Evolutionary conservation across 2,888 invertebrate species (phyloP), one percentile per base, ranked within the genome.

Genomic region (Sepioteuthis lessoniana): DNA sequence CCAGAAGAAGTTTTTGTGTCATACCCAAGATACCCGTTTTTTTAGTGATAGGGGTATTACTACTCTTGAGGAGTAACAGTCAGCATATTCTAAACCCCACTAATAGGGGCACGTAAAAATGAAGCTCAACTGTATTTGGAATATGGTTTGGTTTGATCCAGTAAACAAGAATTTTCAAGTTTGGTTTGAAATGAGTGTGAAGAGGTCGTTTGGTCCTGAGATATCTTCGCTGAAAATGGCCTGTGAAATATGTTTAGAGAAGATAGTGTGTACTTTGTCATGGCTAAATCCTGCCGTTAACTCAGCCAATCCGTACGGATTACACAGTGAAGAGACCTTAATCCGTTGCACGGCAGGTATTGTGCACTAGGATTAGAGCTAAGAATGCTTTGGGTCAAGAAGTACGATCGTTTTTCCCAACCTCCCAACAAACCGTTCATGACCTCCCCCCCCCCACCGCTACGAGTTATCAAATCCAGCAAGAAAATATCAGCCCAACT

Each of bases 291-390:
- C n/a, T n/a, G 16, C 76, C n/a, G 4, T 13, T n/a, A n/a, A 76
- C 76, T n/a, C 13, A 35, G 76, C 16, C 76, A 76, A 76, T 76
- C 76, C 76, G n/a, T 13, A 35, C 16, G 76, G 76, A 76, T 76
- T 76, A 76, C n/a, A n/a, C 76, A n/a, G 76, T 76, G 76, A 76
- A 16, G n/a, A n/a, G 76, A n/a, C 76, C 76, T 76, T 76, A 76
- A 76, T 76, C 76, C 76, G 10, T 76, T 1, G 16, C 76, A 76
- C 76, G 76, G 76, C 16, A 76, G 25, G 76, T 76, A 76, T 76
- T 35, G 76, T 76, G n/a, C 76, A 35, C n/a, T 16, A n/a, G 76
- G 76, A 76, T 76, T 35, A 76, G 1, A 16, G 76, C 10, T 76
- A n/a, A 76, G 76, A 35, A 35, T 16, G 19, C n/a, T 13, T 76